Base-by-base conservation (phyloP, 2,797 vertebrate genomes). In the Cuculus canorus region DNA sequence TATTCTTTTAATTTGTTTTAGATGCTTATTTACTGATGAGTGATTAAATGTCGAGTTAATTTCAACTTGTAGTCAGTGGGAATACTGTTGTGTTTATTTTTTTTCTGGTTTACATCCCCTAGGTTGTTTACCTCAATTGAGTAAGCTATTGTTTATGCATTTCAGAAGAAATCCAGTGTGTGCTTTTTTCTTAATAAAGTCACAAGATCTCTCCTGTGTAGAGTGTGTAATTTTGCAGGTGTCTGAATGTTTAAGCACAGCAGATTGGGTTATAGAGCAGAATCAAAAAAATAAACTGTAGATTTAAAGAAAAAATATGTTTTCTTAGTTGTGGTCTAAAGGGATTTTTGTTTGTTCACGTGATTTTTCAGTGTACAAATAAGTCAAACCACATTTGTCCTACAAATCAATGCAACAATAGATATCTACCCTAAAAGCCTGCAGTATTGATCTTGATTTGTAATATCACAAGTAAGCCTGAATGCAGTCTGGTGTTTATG, bases 361-460 rank as follows among this genome's bases (percentile, higher is more conserved):
- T 65, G 71, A 48, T 50, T 91, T 87, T 85, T 17, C 47, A 65
- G n/a, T 24, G 30, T 27, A 52, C 22, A 54, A 72, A 47, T 13
- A 43, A 57, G 21, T 47, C 30, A 45, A 64, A 53, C 88, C 22
- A 3, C 59, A n/a, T 48, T 60, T 79, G 48, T 78, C 54, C 48
- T 85, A 33, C 16, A 61, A 37, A 68, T 61, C 30, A 54, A 12
- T 71, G 33, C 25, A 82, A 25, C 25, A 64, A 79, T 66, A 82
- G 57, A 27, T 88, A 81, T 7, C 52, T 73, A 8, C 28, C 0
- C 2, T 91, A 57, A 82, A 73, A 93, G 56, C 60, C 50, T 66
- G 22, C 66, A 71, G 25, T 84, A 90, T 93, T 80, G 92, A 95
- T 91, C 50, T 80, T 53, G 65, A 37, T 79, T 73, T 80, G 28